phyloP scores from a whole-genome alignment of 1,140 invertebrate species.

The Trachymyrmex cornetzi region DNA sequence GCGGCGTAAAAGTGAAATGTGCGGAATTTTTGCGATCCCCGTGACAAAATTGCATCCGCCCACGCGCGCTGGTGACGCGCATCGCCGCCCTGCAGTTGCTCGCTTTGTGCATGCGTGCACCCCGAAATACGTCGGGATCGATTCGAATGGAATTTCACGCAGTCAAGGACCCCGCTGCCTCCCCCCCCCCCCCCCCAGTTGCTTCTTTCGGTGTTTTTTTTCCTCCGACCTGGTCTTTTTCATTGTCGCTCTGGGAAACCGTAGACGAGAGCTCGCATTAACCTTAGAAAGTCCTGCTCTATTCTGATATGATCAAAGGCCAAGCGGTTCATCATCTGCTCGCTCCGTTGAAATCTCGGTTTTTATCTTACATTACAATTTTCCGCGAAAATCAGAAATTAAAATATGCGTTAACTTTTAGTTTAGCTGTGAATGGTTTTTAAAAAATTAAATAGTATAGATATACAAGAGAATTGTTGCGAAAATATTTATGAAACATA shows the following conservation, averaged over 20 bases:
- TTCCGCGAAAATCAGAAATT: background rate
- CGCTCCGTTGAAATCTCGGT: constrained; percentile 1
- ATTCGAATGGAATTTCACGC: constrained; percentile 65
- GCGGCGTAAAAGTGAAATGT: constrained; percentile 52
- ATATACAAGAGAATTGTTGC: background rate
- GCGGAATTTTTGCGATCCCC: constrained; percentile 54
- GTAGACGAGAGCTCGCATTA: constrained; percentile 24
- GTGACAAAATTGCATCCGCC: constrained; percentile 60
- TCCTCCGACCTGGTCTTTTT: constrained; percentile 23
- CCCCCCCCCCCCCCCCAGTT: no score
- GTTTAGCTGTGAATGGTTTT: background rate
- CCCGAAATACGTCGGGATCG: constrained; percentile 57
- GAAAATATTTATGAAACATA: constrained; percentile 9
- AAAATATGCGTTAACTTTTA: background rate
- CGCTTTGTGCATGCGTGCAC: constrained; percentile 59
- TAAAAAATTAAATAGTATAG: background rate
- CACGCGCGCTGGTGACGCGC: constrained; percentile 45
- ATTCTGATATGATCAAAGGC: constrained; percentile 18
- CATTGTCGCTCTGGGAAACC: constrained; percentile 18
- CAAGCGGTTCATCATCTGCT: background rate
- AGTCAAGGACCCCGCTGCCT: constrained; percentile 25
- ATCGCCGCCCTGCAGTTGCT: constrained; percentile 19
- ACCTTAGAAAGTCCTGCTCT: background rate
- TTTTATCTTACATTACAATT: constrained; percentile 12
- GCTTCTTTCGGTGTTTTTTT: constrained; percentile 31